Conservation (phyloP, 2,113 vertebrate species). For the Mastomys coucha region DNA sequence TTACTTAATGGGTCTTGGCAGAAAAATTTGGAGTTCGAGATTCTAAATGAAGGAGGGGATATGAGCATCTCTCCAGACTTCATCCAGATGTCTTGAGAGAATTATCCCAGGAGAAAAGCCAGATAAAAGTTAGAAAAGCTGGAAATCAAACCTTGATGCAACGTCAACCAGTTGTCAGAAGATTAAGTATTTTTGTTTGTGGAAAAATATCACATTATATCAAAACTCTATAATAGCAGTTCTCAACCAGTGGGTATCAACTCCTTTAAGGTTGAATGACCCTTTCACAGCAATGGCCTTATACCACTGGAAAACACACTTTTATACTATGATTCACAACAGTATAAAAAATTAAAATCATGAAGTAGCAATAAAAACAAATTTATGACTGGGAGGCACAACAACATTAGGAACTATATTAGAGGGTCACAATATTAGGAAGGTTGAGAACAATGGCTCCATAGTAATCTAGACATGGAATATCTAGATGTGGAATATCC, state of each 20-base stretch:
- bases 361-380: neutral
- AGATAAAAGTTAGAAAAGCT: neutral
- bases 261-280: neutral
- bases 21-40: neutral
- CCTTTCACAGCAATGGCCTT: neutral
- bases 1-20: neutral
- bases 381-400: neutral
- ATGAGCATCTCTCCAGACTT: neutral
- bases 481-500: too few relatives aligned
- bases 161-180: neutral
- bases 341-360: neutral
- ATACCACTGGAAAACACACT: neutral
- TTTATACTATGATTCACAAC: neutral
- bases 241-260: neutral
- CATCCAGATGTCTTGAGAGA: neutral
- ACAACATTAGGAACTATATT: neutral
- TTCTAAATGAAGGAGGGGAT: neutral
- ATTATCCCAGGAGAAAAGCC: neutral
- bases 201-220: neutral
- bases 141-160: neutral
- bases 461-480: too few relatives aligned
- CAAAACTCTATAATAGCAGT: neutral
- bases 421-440: neutral
- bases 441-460: neutral
- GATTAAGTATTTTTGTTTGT: neutral